Evolutionary conservation across 2,113 vertebrate genomes (phyloP).

Genomic region (Campylomormyrus tamandua): DNA sequence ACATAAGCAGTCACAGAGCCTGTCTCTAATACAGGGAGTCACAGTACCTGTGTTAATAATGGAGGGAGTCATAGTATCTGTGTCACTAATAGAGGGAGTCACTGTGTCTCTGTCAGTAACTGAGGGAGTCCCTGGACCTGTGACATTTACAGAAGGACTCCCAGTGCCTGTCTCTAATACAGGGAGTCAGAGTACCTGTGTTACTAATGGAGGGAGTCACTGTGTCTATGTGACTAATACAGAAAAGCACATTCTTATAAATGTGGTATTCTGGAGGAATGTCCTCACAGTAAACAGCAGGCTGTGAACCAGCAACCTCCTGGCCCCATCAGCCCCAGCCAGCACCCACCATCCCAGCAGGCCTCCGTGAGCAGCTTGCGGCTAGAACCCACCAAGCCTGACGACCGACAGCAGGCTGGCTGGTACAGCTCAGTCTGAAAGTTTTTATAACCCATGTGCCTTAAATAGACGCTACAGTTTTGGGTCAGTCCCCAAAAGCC

Average conservation of each 20-base stretch:
- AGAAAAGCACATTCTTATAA: neutral
- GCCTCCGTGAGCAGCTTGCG: neutral
- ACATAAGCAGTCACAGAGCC: no score
- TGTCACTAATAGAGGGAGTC: neutral
- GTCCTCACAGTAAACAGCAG: neutral
- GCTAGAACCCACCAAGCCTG: neutral
- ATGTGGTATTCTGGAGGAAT: neutral
- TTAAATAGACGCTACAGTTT: conserved; percentile 55
- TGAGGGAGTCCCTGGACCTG: neutral
- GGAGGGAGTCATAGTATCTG: neutral
- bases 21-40: neutral
- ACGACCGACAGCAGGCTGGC: neutral
- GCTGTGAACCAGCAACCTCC: neutral
- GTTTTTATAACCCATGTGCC: conserved; percentile 27
- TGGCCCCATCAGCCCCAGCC: neutral
- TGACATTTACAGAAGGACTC: neutral
- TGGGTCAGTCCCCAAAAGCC: conserved; percentile 49
- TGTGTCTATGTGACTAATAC: neutral
- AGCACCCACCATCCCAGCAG: neutral
- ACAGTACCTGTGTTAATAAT: neutral
- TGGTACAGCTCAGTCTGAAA: neutral
- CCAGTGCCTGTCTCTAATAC: neutral
- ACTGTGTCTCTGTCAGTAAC: neutral
- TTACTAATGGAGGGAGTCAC: neutral
- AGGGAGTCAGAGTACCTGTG: neutral